These are phyloP conservation scores for Drosophila kohkoa DNA, from an alignment of 1,140 invertebrate species.

Conservation along the genomic window DNA sequence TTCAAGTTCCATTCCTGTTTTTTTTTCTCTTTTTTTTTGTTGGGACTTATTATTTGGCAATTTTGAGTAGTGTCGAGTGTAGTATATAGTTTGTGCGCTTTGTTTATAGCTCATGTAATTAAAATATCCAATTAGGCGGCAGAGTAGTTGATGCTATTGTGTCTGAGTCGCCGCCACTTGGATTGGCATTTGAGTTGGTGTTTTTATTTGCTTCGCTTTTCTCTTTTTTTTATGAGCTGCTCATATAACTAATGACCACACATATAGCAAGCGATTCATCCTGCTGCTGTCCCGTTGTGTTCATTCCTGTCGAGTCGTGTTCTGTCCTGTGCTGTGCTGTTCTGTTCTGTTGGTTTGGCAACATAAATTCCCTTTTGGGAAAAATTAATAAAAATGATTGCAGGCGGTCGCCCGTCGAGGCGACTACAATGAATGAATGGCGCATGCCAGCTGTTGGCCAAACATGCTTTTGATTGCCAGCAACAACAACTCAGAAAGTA, in stretches of 20 bases:
- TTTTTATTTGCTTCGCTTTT: not conserved
- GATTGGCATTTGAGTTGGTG: conserved; percentile 7
- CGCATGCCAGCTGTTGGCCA: conserved; percentile 81
- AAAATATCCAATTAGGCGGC: conserved; percentile 76
- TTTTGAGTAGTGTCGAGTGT: conserved; percentile 52
- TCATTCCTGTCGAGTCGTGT: conserved; percentile 18
- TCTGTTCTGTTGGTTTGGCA: conserved; percentile 34
- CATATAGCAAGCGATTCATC: not conserved
- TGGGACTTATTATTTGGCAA: conserved; percentile 70
- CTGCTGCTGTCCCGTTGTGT: conserved; percentile 2
- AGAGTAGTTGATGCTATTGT: not conserved
- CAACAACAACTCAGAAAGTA: conserved; percentile 21
- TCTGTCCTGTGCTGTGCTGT: conserved; percentile 9
- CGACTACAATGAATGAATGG: conserved; percentile 75
- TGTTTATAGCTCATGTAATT: conserved; percentile 68
- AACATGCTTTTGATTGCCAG: conserved; percentile 80
- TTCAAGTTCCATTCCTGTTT: conserved; percentile 21
- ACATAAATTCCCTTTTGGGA: conserved; percentile 79
- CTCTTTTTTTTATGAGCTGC: conserved; percentile 63
- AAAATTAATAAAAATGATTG: conserved; percentile 84
- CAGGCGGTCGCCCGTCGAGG: conserved; percentile 55
- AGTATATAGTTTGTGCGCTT: conserved; percentile 26
- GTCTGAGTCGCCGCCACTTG: conserved; percentile 24
- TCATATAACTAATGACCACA: conserved; percentile 74
- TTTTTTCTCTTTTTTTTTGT: conserved; percentile 38